phyloP scores from a whole-genome alignment of 2,888 invertebrate species.

The Drosophila affinis region DNA sequence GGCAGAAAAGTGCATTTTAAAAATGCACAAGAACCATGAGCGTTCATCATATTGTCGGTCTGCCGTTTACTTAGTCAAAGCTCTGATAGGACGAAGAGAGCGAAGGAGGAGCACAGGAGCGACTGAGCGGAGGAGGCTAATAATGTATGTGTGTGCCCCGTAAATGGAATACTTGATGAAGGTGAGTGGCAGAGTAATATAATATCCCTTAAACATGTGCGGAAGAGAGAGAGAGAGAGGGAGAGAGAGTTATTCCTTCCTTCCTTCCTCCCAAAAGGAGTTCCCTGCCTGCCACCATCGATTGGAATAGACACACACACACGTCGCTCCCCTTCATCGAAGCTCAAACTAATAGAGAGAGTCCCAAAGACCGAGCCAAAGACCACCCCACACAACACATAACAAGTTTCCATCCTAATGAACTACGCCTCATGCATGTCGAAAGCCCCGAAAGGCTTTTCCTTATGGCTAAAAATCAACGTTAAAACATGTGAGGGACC shows the following conservation, averaged over 20 bases:
- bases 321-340: conserved; percentile 1
- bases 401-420: conserved; percentile 51
- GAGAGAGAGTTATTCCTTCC: not conserved
- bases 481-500: conserved; percentile 55
- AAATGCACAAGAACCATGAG: conserved; percentile 70
- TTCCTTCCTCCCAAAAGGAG: too few relatives aligned
- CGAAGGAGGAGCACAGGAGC: conserved; percentile 11
- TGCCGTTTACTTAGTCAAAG: conserved; percentile 49
- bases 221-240: too few relatives aligned
- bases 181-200: conserved; percentile 27
- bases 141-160: conserved; percentile 37
- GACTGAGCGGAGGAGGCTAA: conserved; percentile 23
- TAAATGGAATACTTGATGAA: conserved; percentile 65
- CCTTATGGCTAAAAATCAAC: conserved; percentile 67
- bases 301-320: not conserved
- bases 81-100: conserved; percentile 1
- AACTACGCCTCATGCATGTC: conserved; percentile 65
- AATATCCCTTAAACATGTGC: conserved; percentile 23
- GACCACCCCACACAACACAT: conserved; percentile 2
- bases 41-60: conserved; percentile 52
- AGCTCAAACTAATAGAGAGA: conserved; percentile 23
- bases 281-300: conserved; percentile 6
- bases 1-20: conserved; percentile 73
- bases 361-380: conserved; percentile 4
- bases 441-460: conserved; percentile 34